A percentile compares a stretch with the other conserved stretches of the same genome.
These are phyloP conservation scores for Gymnothorax javanicus DNA, from an alignment of 2,797 vertebrate species.

Conservation along the genomic window DNA sequence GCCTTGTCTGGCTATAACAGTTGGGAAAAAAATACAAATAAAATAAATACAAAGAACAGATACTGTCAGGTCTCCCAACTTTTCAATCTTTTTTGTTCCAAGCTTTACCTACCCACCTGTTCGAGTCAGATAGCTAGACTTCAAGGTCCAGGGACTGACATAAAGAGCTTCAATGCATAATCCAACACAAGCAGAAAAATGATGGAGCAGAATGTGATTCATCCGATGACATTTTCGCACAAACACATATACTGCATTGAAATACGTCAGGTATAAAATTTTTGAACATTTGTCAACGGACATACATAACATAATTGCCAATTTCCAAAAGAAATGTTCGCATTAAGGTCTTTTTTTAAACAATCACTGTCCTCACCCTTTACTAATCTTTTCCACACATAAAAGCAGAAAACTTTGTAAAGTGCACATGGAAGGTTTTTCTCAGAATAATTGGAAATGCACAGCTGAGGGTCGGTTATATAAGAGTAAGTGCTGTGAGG, in stretches of 20 bases:
- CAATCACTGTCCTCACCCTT: not conserved
- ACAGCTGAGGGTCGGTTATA: constrained; percentile 67
- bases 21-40: constrained; percentile 60
- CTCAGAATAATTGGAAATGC: constrained; percentile 71
- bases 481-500: constrained; percentile 69
- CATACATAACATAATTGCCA: not conserved
- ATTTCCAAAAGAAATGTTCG: not conserved
- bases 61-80: constrained; percentile 78
- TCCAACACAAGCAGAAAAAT: not conserved
- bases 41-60: constrained; percentile 76
- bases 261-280: not conserved
- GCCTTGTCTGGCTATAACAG: constrained; percentile 55
- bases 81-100: not conserved
- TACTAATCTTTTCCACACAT: constrained; percentile 54
- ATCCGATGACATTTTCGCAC: not conserved
- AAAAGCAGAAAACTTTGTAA: constrained; percentile 70
- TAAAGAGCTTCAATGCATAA: not conserved
- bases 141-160: constrained; percentile 8
- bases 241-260: not conserved
- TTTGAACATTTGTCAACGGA: not conserved
- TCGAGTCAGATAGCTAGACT: constrained; percentile 29
- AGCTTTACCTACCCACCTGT: constrained; percentile 66
- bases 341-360: not conserved
- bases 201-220: not conserved
- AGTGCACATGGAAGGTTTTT: constrained; percentile 69